Conservation (phyloP, 2,888 invertebrate species). For the Abrostola triplasia region DNA sequence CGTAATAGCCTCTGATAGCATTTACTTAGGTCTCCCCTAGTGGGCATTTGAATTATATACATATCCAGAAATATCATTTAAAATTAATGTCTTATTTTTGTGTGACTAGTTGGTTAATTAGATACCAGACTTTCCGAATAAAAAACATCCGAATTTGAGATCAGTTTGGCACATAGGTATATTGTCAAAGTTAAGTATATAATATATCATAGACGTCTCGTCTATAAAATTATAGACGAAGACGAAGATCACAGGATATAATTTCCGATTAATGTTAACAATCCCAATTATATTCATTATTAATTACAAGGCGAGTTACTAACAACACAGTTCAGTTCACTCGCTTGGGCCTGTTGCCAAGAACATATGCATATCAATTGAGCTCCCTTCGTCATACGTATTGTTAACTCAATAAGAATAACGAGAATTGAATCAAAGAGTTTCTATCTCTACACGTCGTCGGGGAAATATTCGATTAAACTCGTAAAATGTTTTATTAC, state of each 20-base stretch:
- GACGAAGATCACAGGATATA: not conserved
- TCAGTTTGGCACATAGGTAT: too few relatives aligned
- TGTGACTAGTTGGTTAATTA: too few relatives aligned
- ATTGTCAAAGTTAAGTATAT: too few relatives aligned
- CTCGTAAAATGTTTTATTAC: constrained; percentile 7
- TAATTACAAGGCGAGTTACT: constrained; percentile 15
- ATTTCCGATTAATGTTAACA: too few relatives aligned
- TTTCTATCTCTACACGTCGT: constrained; percentile 6
- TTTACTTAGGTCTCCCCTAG: too few relatives aligned
- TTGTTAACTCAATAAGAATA: constrained; percentile 30
- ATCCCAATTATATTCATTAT: not conserved
- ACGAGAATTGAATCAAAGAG: constrained; percentile 3
- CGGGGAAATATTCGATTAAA: constrained; percentile 4
- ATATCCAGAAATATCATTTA: too few relatives aligned
- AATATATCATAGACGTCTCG: too few relatives aligned
- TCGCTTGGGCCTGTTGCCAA: constrained; percentile 34
- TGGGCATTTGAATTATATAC: too few relatives aligned
- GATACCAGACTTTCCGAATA: too few relatives aligned
- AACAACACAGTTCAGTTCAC: constrained; percentile 15
- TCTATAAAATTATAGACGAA: not conserved
- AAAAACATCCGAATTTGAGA: too few relatives aligned
- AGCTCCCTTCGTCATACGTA: constrained; percentile 29
- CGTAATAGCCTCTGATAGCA: too few relatives aligned
- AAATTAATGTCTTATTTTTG: too few relatives aligned
- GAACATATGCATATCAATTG: constrained; percentile 40